phyloP scores from a whole-genome alignment of 2,113 vertebrate genomes.

The Melospiza georgiana region DNA sequence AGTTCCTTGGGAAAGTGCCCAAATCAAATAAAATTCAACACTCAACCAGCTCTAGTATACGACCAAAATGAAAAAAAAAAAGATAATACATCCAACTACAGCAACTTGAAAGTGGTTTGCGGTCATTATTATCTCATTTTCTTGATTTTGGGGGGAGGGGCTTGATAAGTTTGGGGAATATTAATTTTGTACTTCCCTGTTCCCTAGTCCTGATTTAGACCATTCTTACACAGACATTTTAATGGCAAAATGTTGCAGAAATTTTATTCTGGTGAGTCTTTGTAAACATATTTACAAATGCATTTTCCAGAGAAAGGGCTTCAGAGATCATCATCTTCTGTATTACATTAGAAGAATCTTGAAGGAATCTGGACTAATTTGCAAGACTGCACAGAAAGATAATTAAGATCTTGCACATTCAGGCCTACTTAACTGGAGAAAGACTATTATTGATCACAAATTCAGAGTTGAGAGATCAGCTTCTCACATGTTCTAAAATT shows the following conservation, averaged over 20 bases:
- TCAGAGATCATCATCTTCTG: background rate
- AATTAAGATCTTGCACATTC: background rate
- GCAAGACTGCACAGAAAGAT: background rate
- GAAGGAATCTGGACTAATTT: background rate
- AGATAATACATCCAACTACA: background rate
- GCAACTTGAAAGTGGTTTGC: background rate
- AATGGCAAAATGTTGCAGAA: background rate
- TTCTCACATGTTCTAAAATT: background rate
- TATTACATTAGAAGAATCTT: background rate
- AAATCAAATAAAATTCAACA: background rate
- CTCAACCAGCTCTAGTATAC: background rate
- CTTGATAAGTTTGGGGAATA: background rate
- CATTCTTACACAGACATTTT: background rate
- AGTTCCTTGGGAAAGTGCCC: background rate
- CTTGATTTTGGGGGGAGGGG: background rate
- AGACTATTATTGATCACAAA: background rate
- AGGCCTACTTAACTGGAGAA: background rate
- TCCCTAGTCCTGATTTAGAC: background rate
- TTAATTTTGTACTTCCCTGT: background rate
- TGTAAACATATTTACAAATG: background rate
- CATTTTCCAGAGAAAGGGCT: background rate
- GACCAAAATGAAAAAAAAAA: background rate
- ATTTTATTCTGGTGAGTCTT: background rate
- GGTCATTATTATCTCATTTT: background rate
- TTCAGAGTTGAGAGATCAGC: background rate